Evolutionary conservation across 2,888 invertebrate genomes (phyloP), one percentile per base, ranked within the genome.

Genomic region (Pedicia rivosa): DNA sequence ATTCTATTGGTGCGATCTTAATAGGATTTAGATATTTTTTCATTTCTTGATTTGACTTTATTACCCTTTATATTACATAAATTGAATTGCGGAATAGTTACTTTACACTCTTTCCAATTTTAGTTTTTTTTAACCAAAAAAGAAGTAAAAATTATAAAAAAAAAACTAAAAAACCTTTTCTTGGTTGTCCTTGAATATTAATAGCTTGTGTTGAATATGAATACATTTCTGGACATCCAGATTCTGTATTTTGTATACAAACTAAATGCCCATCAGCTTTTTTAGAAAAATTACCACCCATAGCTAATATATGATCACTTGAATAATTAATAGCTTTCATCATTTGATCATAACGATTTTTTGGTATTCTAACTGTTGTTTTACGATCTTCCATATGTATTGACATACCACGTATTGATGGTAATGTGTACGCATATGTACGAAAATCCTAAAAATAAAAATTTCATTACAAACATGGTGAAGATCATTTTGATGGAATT

Each of bases 121-220:
- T 9, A 2, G 17, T 29, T n/a, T 16, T 15, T n/a, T n/a, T n/a
- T n/a, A n/a, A n/a, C n/a, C n/a, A 24, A n/a, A n/a, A n/a, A n/a
- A n/a, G n/a, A n/a, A n/a, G n/a, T n/a, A n/a, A n/a, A n/a, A n/a
- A n/a, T n/a, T n/a, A n/a, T n/a, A 27, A 36, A 40, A 37, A 38
- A 32, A n/a, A 16, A 16, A 29, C 16, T 29, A 35, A 12, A 29
- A 24, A 15, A 80, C 80, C 74, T 68, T 75, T 78, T 44, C 82
- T 63, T 1, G 81, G 79, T 52, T 79, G 78, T 46, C 80, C 81
- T 51, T 83, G 78, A 43, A 84, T 84, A 51, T 83, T 84, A 44
- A 90, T 86, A 7, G 87, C 82, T 53, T 87, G 84, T 1, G 87
- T 87, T 42, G 80, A 77, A 54, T 87, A 88, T 35, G 72, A 72